A percentile compares a stretch with the other conserved stretches of the same genome.
Evolutionary conservation across 2,888 invertebrate species (phyloP).

Genomic region (Parnassius smintheus): DNA sequence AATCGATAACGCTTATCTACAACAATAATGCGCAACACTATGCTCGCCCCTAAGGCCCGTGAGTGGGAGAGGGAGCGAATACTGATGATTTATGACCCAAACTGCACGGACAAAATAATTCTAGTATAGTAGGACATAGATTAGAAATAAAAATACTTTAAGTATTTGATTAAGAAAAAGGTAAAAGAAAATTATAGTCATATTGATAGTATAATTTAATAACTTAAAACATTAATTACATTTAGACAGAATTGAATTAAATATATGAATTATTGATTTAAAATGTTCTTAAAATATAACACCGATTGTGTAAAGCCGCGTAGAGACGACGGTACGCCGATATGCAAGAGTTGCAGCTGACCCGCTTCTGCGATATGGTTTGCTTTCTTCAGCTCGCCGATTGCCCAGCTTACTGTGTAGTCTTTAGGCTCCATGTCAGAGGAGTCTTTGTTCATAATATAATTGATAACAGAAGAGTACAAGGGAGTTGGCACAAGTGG

Average conservation of each 20-base stretch:
- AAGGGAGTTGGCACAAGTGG: slow-evolving; percentile 59
- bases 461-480: slow-evolving; percentile 54
- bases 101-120: too few relatives aligned
- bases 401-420: slow-evolving; percentile 59
- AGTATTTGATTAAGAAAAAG: too few relatives aligned
- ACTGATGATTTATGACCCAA: too few relatives aligned
- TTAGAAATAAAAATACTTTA: too few relatives aligned
- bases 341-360: slow-evolving; percentile 51
- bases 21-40: too few relatives aligned
- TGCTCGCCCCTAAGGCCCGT: too few relatives aligned
- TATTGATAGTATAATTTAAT: slow-evolving; percentile 29
- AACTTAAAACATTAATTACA: slow-evolving; percentile 27
- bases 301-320: slow-evolving; percentile 64
- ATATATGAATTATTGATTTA: slow-evolving; percentile 35
- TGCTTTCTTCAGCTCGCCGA: slow-evolving; percentile 49
- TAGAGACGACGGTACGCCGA: slow-evolving; percentile 56
- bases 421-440: slow-evolving; percentile 33
- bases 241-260: slow-evolving; percentile 7
- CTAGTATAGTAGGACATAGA: too few relatives aligned
- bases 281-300: slow-evolving; percentile 50
- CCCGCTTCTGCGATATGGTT: slow-evolving; percentile 66
- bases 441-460: slow-evolving; percentile 47
- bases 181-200: too few relatives aligned
- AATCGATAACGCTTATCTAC: too few relatives aligned
- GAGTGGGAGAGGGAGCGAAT: too few relatives aligned